Evolutionary conservation across 2,797 vertebrate genomes (phyloP).

Genomic region (Cygnus olor): DNA sequence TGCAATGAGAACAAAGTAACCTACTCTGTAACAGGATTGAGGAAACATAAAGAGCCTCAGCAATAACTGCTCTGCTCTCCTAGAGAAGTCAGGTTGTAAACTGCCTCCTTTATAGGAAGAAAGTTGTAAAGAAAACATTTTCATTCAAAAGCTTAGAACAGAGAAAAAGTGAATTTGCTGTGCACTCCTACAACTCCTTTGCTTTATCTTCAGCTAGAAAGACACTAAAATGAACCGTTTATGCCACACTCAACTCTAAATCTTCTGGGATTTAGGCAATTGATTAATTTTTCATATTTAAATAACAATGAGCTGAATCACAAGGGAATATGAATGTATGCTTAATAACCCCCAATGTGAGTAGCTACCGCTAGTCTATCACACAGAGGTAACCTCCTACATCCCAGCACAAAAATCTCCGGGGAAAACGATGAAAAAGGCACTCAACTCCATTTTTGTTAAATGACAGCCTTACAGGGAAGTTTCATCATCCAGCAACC

Average conservation of each 20-base stretch:
- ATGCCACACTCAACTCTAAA: background rate
- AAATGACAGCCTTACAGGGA: fast-evolving
- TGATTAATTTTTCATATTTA: background rate
- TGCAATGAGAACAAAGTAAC: background rate
- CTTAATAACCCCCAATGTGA: fast-evolving
- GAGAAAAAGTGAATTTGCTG: background rate
- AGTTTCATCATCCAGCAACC: fast-evolving
- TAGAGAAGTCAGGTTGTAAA: background rate
- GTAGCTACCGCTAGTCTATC: fast-evolving
- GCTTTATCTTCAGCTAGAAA: background rate
- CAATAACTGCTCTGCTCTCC: background rate
- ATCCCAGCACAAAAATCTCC: fast-evolving
- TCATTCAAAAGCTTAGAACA: background rate
- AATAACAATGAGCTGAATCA: background rate
- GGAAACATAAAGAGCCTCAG: background rate
- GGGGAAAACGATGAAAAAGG: fast-evolving
- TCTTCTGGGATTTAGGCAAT: background rate
- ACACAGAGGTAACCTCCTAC: fast-evolving
- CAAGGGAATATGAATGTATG: fast-evolving
- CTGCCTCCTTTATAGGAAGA: background rate
- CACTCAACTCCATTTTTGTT: fast-evolving
- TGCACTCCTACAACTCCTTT: background rate
- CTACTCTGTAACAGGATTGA: fast-evolving
- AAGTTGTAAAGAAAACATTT: fast-evolving
- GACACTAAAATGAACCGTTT: background rate